A percentile compares a stretch with the other conserved stretches of the same genome.
Conservation (phyloP, 1,140 invertebrate species). For the Macrostomum lignano region DNA sequence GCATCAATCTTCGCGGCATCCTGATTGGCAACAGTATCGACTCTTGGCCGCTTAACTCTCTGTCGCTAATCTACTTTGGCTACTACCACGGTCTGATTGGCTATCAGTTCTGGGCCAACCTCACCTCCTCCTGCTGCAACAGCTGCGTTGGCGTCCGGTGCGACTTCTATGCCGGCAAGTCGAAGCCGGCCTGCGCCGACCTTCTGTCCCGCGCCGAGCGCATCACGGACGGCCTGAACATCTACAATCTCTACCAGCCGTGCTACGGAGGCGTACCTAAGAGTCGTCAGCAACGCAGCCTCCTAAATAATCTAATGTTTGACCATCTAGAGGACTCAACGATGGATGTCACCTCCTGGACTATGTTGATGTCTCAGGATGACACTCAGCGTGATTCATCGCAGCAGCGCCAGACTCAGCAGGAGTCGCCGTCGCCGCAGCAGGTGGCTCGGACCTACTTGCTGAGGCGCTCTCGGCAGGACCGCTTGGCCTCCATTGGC, state of each 20-base stretch:
- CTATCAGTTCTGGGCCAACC: slow-evolving; percentile 11
- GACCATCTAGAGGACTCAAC: too few species aligned
- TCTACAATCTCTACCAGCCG: slow-evolving; percentile 25
- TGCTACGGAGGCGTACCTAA: slow-evolving; percentile 12
- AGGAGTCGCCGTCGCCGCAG: too few species aligned
- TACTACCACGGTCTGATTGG: slow-evolving; percentile 31
- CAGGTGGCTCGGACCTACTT: too few species aligned
- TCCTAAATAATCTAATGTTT: too few species aligned
- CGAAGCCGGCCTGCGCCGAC: background rate
- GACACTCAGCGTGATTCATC: too few species aligned
- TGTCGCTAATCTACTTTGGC: slow-evolving; percentile 30
- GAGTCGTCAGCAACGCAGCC: too few species aligned
- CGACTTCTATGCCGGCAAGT: background rate
- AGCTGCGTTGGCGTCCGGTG: background rate
- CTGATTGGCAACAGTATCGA: slow-evolving; percentile 32
- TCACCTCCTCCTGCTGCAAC: background rate
- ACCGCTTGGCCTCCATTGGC: too few species aligned
- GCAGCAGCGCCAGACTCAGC: too few species aligned
- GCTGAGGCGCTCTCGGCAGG: too few species aligned
- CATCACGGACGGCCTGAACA: slow-evolving; percentile 14
- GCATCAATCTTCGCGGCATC: slow-evolving; percentile 20
- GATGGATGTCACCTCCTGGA: too few species aligned
- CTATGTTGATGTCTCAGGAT: too few species aligned
- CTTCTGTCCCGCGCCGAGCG: background rate
- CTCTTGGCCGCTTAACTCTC: slow-evolving; percentile 20